A percentile compares a stretch with the other conserved stretches of the same genome.
Evolutionary conservation across 1,140 invertebrate genomes (phyloP).

Genomic region (Calosoma granatense): DNA sequence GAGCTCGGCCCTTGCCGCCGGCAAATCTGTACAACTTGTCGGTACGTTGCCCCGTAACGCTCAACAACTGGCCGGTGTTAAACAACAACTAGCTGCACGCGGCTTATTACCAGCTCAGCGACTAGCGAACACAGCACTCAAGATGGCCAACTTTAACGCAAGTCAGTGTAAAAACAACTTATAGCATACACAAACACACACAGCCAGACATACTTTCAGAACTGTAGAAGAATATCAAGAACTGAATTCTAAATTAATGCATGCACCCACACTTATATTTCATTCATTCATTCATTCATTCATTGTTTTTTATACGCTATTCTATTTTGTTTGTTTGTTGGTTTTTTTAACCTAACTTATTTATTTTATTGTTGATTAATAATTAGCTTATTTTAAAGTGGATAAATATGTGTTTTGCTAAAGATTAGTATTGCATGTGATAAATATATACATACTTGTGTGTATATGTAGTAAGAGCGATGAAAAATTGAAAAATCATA

Average conservation of each 20-base stretch:
- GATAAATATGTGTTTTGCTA: too few species aligned
- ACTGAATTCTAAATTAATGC: background rate
- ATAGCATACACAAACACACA: background rate
- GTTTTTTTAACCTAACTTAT: too few species aligned
- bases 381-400: too few species aligned
- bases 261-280: too few species aligned
- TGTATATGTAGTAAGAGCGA: too few species aligned
- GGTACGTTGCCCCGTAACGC: conserved; percentile 44
- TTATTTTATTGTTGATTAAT: too few species aligned
- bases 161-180: conserved; percentile 1
- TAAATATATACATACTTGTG: too few species aligned
- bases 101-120: conserved; percentile 39
- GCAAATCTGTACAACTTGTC: conserved; percentile 45
- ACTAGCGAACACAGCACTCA: conserved; percentile 38
- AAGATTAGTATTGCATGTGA: too few species aligned
- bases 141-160: conserved; percentile 11
- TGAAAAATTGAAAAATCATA: too few species aligned
- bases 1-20: conserved; percentile 15
- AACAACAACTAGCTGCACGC: conserved; percentile 36
- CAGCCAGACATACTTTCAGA: background rate
- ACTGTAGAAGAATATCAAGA: background rate
- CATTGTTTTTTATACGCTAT: too few species aligned
- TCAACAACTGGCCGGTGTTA: conserved; percentile 39
- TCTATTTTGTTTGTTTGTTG: too few species aligned
- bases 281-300: too few species aligned